Conservation (phyloP, 2,888 invertebrate genomes). For the Busseola fusca region DNA sequence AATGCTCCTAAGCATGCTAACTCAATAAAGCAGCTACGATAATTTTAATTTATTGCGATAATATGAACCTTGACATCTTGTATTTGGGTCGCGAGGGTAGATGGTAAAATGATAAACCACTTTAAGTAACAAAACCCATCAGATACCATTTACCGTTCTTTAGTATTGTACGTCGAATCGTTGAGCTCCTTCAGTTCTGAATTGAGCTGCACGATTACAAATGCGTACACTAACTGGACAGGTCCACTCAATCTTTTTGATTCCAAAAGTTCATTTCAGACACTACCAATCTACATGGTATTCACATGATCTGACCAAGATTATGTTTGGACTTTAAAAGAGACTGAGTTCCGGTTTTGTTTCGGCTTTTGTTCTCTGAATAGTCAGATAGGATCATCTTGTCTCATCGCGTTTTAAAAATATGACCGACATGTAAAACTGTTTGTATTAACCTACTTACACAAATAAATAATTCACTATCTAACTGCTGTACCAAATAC, state of each 20-base stretch:
- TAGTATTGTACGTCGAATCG: background rate
- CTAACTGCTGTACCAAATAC: background rate
- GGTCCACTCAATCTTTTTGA: background rate
- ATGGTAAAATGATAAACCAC: slow-evolving; percentile 25
- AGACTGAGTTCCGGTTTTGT: background rate
- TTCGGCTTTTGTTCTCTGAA: background rate
- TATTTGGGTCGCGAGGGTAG: slow-evolving; percentile 26
- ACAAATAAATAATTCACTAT: background rate
- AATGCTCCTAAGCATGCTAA: background rate
- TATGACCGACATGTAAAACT: background rate
- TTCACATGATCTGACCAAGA: background rate
- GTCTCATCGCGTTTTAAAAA: background rate
- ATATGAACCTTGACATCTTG: slow-evolving; percentile 12
- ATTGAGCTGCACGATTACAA: background rate
- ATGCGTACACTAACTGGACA: background rate
- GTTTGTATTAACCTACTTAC: background rate
- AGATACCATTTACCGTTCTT: background rate
- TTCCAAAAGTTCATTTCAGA: background rate
- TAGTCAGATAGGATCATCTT: background rate
- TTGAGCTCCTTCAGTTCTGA: background rate
- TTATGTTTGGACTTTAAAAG: background rate
- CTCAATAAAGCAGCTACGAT: background rate
- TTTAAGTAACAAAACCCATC: slow-evolving; percentile 1
- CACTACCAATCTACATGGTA: background rate
- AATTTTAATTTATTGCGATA: background rate